Percentiles rank a stretch among this genome's conserved stretches.
Evolutionary conservation across 2,797 vertebrate genomes (phyloP).

Genomic region (Megaceryle alcyon): DNA sequence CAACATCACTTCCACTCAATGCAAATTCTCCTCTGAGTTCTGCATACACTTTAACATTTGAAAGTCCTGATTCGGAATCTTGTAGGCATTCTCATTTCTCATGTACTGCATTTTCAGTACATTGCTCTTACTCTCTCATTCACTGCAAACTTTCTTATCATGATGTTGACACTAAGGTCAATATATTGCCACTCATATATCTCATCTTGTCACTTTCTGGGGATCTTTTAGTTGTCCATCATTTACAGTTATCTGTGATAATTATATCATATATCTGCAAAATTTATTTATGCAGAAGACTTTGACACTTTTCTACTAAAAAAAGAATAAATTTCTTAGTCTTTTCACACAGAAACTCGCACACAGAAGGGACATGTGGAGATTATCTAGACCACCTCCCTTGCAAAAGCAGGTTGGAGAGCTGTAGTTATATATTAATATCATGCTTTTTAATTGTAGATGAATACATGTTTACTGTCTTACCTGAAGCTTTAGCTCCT

Average conservation of each 20-base stretch:
- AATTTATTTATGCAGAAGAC: background rate
- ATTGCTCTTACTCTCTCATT: background rate
- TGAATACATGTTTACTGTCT: background rate
- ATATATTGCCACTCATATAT: background rate
- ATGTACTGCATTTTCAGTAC: background rate
- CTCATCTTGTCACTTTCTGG: background rate
- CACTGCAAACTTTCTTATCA: background rate
- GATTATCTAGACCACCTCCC: too few species aligned
- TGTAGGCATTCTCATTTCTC: slow-evolving; percentile 31
- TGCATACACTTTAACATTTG: background rate
- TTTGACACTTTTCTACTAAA: background rate
- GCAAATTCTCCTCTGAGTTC: slow-evolving; percentile 16
- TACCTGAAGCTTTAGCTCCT: background rate
- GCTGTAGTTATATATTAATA: background rate
- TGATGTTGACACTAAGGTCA: background rate
- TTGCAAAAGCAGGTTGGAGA: too few species aligned
- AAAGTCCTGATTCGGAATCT: background rate
- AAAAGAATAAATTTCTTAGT: background rate
- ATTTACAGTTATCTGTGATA: background rate
- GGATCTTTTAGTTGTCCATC: background rate
- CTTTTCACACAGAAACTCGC: background rate
- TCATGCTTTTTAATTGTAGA: background rate
- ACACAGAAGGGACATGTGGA: too few species aligned
- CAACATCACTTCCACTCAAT: slow-evolving; percentile 17
- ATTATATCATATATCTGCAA: background rate